These are phyloP conservation scores for Meta bourneti DNA, from an alignment of 2,888 invertebrate species.

Conservation along the genomic window DNA sequence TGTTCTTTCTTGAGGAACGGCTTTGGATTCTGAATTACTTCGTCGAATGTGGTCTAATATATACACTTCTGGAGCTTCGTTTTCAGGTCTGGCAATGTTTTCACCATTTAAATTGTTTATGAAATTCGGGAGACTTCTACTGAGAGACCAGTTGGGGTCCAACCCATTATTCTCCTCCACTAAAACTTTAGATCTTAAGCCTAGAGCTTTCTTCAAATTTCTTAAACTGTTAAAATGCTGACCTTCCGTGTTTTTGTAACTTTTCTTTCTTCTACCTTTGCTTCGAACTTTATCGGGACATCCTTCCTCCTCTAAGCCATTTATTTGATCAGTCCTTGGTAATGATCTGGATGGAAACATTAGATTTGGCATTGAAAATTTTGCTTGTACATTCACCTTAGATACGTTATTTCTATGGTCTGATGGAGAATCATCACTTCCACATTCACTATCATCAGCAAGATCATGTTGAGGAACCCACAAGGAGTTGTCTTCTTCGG, in stretches of 20 bases:
- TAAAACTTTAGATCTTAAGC: slow-evolving; percentile 45
- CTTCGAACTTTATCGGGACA: slow-evolving; percentile 38
- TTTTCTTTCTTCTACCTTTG: slow-evolving; percentile 64
- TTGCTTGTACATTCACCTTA: slow-evolving; percentile 42
- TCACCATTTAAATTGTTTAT: slow-evolving; percentile 84
- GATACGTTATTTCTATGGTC: slow-evolving; percentile 36
- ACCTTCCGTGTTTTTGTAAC: slow-evolving; percentile 51
- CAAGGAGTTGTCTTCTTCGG: slow-evolving; percentile 78
- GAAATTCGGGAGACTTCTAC: slow-evolving; percentile 89
- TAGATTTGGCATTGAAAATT: slow-evolving; percentile 70
- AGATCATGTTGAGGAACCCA: slow-evolving; percentile 76
- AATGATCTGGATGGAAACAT: slow-evolving; percentile 75
- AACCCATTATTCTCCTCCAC: slow-evolving; percentile 78
- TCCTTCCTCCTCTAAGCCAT: slow-evolving; percentile 24
- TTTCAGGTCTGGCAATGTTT: slow-evolving; percentile 15
- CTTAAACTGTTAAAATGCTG: slow-evolving; percentile 82
- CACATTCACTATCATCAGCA: slow-evolving; percentile 71
- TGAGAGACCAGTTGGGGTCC: slow-evolving; percentile 90
- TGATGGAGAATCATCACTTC: slow-evolving; percentile 45
- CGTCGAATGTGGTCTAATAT: slow-evolving; percentile 61
- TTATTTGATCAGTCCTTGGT: slow-evolving; percentile 51
- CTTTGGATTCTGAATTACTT: slow-evolving; percentile 73
- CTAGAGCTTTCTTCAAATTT: slow-evolving; percentile 82
- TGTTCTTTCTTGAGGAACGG: slow-evolving; percentile 31
- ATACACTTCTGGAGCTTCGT: slow-evolving; percentile 43